phyloP scores from a whole-genome alignment of 2,113 vertebrate genomes.

The Sminthopsis crassicaudata region DNA sequence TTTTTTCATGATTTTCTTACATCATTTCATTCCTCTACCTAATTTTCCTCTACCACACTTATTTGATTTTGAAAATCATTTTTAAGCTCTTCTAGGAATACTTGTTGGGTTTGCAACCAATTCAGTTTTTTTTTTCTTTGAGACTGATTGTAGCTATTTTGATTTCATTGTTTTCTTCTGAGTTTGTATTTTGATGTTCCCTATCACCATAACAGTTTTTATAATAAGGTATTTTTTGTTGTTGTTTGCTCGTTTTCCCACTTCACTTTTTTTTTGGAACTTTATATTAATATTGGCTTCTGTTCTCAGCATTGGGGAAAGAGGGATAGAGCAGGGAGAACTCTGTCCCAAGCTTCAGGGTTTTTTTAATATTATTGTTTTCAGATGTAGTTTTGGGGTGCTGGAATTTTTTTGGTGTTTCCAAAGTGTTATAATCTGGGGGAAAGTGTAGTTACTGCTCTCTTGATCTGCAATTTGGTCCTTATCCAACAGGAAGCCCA shows the following conservation, averaged over 20 bases:
- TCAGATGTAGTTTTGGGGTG: not conserved
- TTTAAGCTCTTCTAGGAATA: not conserved
- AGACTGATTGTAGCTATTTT: not conserved
- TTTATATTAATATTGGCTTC: not conserved
- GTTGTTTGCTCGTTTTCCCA: not conserved
- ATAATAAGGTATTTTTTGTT: not conserved
- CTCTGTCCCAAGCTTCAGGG: not conserved
- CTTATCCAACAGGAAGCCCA: not conserved
- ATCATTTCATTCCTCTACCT: not conserved
- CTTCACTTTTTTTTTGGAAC: not conserved
- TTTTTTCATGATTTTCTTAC: not conserved
- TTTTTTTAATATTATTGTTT: not conserved
- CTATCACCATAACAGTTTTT: not conserved
- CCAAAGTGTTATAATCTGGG: not conserved
- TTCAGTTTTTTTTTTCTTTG: not conserved
- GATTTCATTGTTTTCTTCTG: not conserved
- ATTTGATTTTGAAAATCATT: not conserved
- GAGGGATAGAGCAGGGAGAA: no score
- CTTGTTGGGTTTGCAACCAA: not conserved
- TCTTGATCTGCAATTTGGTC: not conserved
- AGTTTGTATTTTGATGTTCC: not conserved
- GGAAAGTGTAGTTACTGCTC: not conserved
- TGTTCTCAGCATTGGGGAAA: no score
- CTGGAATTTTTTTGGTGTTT: not conserved
- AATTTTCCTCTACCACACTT: not conserved